Conservation (phyloP, 1,140 invertebrate species). For the Ptiloglossa arizonensis region DNA sequence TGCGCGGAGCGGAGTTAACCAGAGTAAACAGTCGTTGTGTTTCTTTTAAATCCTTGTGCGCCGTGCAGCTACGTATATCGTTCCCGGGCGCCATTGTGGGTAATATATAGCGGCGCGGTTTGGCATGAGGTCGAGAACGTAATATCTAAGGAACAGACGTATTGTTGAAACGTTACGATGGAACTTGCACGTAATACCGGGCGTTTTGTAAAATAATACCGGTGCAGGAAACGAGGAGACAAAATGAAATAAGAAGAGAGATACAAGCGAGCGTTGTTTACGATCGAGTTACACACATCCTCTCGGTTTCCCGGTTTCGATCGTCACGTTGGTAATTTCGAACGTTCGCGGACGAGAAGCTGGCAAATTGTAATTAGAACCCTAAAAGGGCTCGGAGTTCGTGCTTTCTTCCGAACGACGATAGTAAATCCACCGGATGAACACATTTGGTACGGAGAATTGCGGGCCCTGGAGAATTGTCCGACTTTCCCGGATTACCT, state of each 20-base stretch:
- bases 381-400: too few relatives aligned
- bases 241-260: background rate
- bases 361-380: too few relatives aligned
- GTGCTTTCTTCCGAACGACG: too few relatives aligned
- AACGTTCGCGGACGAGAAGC: too few relatives aligned
- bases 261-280: background rate
- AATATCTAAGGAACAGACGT: slow-evolving; percentile 35
- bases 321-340: too few relatives aligned
- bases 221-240: background rate
- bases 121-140: slow-evolving; percentile 13
- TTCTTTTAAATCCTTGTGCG: slow-evolving; percentile 27
- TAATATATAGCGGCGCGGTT: slow-evolving; percentile 36
- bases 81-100: background rate
- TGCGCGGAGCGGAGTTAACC: slow-evolving; percentile 18
- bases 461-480: too few relatives aligned
- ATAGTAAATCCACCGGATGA: too few relatives aligned
- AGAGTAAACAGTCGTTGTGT: slow-evolving; percentile 29
- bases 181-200: background rate
- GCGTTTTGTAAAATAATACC: background rate
- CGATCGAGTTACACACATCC: background rate
- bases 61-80: background rate
- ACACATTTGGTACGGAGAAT: too few relatives aligned
- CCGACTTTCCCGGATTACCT: too few relatives aligned
- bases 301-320: background rate
- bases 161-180: slow-evolving; percentile 23